Evolutionary conservation across 1,140 invertebrate genomes (phyloP).

Genomic region (Ladona fulva): DNA sequence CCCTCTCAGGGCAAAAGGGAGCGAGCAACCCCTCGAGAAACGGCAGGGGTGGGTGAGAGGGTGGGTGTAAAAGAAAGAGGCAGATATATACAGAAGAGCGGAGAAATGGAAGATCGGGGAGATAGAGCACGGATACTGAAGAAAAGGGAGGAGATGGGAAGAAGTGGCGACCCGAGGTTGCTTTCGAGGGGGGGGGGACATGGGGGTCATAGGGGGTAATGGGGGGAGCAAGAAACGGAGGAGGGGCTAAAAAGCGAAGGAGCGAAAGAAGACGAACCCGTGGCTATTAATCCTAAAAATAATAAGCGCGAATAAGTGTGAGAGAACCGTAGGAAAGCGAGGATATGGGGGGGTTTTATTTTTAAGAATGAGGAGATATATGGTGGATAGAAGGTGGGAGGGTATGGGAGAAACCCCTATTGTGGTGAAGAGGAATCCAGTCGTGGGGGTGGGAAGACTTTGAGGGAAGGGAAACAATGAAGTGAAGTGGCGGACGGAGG

Average conservation of each 20-base stretch:
- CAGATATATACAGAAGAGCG: too few species aligned
- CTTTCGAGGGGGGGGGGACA: background rate
- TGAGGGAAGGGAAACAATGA: background rate
- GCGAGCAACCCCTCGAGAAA: background rate
- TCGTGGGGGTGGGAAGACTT: background rate
- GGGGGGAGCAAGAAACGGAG: too few species aligned
- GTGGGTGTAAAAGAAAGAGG: background rate
- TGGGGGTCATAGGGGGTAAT: too few species aligned
- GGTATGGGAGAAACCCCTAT: background rate
- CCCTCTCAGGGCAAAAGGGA: background rate
- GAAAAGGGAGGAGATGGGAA: background rate
- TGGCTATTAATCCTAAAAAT: constrained; percentile 4
- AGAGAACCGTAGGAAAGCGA: background rate
- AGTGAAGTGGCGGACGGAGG: background rate
- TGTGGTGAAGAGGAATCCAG: background rate
- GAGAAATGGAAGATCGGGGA: background rate
- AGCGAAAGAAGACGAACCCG: background rate
- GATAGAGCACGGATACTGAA: background rate
- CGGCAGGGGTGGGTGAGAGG: background rate
- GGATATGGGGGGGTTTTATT: background rate
- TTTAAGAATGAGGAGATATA: background rate
- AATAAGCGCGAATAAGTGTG: background rate
- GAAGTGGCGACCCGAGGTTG: background rate
- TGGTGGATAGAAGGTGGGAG: background rate
- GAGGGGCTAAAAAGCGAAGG: background rate